These are phyloP conservation scores for Cataglyphis cursor DNA, from an alignment of 2,888 invertebrate genomes.

Conservation along the genomic window DNA sequence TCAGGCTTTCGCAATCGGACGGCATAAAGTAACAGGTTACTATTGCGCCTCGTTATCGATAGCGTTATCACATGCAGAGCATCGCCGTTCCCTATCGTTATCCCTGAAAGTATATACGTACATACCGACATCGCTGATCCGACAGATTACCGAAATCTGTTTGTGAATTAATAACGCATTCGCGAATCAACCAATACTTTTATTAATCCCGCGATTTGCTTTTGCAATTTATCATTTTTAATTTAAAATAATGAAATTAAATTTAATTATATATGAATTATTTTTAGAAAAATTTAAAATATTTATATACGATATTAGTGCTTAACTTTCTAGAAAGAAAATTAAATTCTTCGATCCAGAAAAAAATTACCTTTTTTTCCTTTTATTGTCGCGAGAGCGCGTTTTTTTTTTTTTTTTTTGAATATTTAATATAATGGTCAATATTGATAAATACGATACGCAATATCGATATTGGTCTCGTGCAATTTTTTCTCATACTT, in stretches of 20 bases:
- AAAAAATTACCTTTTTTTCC: not conserved
- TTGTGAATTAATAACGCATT: not conserved
- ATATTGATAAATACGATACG: not conserved
- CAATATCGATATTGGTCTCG: not conserved
- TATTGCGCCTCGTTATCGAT: not conserved
- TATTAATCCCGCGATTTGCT: not conserved
- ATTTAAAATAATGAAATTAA: not conserved
- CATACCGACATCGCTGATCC: slow-evolving; percentile 6
- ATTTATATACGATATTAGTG: not conserved
- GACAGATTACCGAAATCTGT: slow-evolving; percentile 5
- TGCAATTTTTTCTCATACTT: not conserved
- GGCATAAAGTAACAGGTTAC: slow-evolving; percentile 14
- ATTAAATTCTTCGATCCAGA: not conserved
- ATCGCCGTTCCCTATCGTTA: slow-evolving; percentile 3
- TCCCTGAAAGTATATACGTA: slow-evolving; percentile 3
- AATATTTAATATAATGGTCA: not conserved
- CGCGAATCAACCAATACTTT: not conserved
- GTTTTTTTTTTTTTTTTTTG: not conserved
- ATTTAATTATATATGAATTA: not conserved
- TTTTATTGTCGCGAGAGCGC: slow-evolving; percentile 28
- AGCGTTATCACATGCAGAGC: not conserved
- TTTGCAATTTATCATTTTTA: not conserved
- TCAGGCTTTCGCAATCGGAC: not conserved
- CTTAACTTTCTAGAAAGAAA: not conserved
- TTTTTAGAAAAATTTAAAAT: not conserved